These are phyloP conservation scores for Fregata magnificens DNA, from an alignment of 2,113 vertebrate genomes.

Conservation along the genomic window DNA sequence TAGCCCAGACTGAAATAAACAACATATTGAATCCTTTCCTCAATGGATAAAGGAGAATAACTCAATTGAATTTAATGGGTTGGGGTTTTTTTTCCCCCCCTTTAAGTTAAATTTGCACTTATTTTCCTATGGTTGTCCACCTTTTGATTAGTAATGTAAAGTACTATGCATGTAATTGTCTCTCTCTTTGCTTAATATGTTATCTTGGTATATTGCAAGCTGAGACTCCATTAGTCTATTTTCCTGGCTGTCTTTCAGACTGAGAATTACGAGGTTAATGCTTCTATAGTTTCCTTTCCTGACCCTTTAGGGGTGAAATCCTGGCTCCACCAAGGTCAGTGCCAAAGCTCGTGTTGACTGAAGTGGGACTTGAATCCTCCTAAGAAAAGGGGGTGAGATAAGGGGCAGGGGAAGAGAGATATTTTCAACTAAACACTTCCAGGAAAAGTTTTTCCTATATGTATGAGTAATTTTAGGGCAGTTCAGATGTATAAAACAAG, in stretches of 20 bases:
- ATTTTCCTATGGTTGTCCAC: not conserved
- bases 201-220: not conserved
- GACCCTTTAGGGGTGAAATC: not conserved
- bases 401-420: not conserved
- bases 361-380: not conserved
- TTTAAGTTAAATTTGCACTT: not conserved
- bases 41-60: not conserved
- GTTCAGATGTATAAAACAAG: not conserved
- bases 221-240: not conserved
- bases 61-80: not conserved
- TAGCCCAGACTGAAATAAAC: not conserved
- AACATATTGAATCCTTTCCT: not conserved
- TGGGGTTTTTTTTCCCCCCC: accelerated
- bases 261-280: not conserved
- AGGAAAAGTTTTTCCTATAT: not conserved
- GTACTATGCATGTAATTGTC: not conserved
- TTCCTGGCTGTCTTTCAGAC: not conserved
- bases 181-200: not conserved
- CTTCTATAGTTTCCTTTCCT: not conserved
- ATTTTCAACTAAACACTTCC: not conserved
- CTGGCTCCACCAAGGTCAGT: not conserved
- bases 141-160: not conserved
- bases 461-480: not conserved
- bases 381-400: not conserved
- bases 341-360: not conserved